phyloP scores from a whole-genome alignment of 1,140 invertebrate species.

The Hyles vespertilio region DNA sequence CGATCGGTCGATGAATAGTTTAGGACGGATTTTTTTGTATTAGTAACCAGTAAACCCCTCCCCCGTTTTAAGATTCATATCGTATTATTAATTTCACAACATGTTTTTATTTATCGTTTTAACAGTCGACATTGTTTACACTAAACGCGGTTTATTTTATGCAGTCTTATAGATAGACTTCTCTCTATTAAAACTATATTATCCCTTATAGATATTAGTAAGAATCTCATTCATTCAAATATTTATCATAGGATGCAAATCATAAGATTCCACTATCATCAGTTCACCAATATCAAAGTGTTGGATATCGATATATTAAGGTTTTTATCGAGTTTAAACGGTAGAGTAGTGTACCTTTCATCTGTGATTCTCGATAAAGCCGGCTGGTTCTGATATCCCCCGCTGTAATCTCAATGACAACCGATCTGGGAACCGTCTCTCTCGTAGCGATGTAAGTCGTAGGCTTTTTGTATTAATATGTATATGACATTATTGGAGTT shows the following conservation, averaged over 20 bases:
- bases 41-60: not conserved
- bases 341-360: too few species aligned
- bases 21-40: constrained; percentile 10
- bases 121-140: not conserved
- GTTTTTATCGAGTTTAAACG: too few species aligned
- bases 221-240: not conserved
- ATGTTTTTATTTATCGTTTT: not conserved
- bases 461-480: constrained; percentile 34
- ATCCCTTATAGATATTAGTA: not conserved
- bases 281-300: too few species aligned
- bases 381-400: too few species aligned
- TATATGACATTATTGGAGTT: constrained; percentile 30
- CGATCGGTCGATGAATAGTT: constrained; percentile 27
- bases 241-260: too few species aligned
- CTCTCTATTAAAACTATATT: too few species aligned
- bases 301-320: too few species aligned
- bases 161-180: too few species aligned
- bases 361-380: too few species aligned
- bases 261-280: too few species aligned
- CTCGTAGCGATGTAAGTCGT: constrained; percentile 26
- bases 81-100: not conserved
- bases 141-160: not conserved
- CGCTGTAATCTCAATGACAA: not conserved
- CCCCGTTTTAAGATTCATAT: not conserved
- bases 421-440: constrained; percentile 17